Conservation (phyloP, 53 echinoderm and acorn worm genomes). For the Henricia sp. region DNA sequence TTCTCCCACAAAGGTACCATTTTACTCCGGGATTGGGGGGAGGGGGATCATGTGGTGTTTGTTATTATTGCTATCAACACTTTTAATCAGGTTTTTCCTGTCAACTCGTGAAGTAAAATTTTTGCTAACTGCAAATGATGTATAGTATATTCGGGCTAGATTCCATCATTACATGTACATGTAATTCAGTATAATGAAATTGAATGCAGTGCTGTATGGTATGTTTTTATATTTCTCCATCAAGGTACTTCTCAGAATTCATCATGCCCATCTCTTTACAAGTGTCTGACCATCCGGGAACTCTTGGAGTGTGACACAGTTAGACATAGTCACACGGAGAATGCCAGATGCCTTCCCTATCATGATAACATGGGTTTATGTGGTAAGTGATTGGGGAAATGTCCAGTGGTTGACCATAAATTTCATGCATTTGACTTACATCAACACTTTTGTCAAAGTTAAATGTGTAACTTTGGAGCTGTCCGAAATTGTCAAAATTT, state of each 20-base stretch:
- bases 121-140: too few relatives aligned
- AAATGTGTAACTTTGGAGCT: too few relatives aligned
- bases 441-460: not conserved
- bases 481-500: too few relatives aligned
- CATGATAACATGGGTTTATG: too few relatives aligned
- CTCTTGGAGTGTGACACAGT: not conserved
- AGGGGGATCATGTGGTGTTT: too few relatives aligned
- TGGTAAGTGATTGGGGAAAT: too few relatives aligned
- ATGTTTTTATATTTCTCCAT: not conserved
- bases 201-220: not conserved
- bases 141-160: not conserved
- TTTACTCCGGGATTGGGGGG: too few relatives aligned
- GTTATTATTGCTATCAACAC: too few relatives aligned
- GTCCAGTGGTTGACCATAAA: not conserved
- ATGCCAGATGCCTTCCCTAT: constrained; percentile 19
- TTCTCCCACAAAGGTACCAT: too few relatives aligned
- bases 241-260: constrained; percentile 36
- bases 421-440: constrained; percentile 15
- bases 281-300: constrained; percentile 13
- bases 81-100: too few relatives aligned
- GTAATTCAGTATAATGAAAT: not conserved
- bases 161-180: not conserved
- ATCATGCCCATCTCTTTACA: not conserved
- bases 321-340: constrained; percentile 22
- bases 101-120: too few relatives aligned